A percentile compares a stretch with the other conserved stretches of the same genome.
phyloP scores from a whole-genome alignment of 2,888 invertebrate genomes.

The Amitus sp. region DNA sequence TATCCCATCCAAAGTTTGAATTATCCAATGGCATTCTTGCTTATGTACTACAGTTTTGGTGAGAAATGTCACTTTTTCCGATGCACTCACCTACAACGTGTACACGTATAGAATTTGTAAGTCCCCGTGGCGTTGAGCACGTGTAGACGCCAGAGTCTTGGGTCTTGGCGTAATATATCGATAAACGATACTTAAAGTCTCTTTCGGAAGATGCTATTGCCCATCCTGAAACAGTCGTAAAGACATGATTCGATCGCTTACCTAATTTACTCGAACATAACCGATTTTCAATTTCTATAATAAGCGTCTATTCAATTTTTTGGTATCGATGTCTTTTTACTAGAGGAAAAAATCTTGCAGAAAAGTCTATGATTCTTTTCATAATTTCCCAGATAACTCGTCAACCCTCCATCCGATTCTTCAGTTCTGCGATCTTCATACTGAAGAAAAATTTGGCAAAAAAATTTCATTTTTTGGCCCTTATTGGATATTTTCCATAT shows the following conservation, averaged over 20 bases:
- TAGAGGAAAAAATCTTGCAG: too few relatives aligned
- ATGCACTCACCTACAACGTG: slow-evolving; percentile 79
- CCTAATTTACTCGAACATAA: background rate
- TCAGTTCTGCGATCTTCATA: too few relatives aligned
- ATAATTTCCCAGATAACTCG: too few relatives aligned
- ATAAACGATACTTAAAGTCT: slow-evolving; percentile 83
- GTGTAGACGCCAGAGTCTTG: slow-evolving; percentile 87
- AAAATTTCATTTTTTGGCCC: too few relatives aligned
- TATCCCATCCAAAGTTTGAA: too few relatives aligned
- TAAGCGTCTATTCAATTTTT: too few relatives aligned
- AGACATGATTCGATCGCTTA: background rate
- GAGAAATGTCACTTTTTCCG: background rate
- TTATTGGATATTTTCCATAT: too few relatives aligned
- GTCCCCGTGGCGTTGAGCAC: slow-evolving; percentile 83
- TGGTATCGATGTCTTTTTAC: too few relatives aligned
- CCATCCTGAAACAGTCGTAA: slow-evolving; percentile 75
- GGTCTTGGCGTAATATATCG: slow-evolving; percentile 83
- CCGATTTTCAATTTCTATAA: background rate
- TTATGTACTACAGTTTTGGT: too few relatives aligned
- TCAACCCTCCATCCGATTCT: too few relatives aligned
- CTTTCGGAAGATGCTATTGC: slow-evolving; percentile 79
- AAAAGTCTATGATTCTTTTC: background rate
- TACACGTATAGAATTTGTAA: slow-evolving; percentile 79
- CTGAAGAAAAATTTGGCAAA: too few relatives aligned
- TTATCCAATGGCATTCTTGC: too few relatives aligned